Percentiles rank a stretch among this genome's conserved stretches.
Conservation (phyloP, 1,140 invertebrate genomes). For the Macrotrachela quadricornifera region DNA sequence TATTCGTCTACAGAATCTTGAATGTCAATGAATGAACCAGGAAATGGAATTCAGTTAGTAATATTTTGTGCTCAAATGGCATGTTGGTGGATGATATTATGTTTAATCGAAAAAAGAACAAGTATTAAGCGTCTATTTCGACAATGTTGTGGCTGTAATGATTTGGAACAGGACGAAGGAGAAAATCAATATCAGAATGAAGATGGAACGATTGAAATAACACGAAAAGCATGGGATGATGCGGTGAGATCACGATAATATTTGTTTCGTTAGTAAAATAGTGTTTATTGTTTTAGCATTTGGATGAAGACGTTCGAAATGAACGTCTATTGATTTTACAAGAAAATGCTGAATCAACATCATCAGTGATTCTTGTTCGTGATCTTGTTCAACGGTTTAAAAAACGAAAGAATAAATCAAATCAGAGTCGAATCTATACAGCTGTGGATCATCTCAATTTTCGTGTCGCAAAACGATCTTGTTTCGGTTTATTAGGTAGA, state of each 20-base stretch:
- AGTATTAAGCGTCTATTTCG: neutral
- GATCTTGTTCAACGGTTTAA: neutral
- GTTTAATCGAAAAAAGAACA: neutral
- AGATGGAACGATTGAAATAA: neutral
- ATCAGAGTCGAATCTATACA: neutral
- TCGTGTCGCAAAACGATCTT: slow-evolving; percentile 47
- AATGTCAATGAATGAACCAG: slow-evolving; percentile 1
- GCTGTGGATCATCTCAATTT: slow-evolving; percentile 50
- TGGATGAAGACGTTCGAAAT: neutral
- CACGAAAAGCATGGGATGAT: neutral
- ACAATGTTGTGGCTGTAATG: neutral
- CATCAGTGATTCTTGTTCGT: neutral
- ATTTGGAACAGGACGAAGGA: neutral
- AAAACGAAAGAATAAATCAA: neutral
- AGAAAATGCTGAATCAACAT: neutral
- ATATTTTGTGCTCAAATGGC: neutral
- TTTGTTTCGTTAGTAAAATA: neutral
- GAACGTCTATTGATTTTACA: neutral
- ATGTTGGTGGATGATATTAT: neutral
- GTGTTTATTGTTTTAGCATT: neutral
- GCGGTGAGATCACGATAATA: too few species aligned
- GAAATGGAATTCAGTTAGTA: neutral
- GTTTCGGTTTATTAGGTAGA: slow-evolving; percentile 53
- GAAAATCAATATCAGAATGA: neutral
- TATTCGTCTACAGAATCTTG: neutral